These are phyloP conservation scores for Salvelinus namaycush DNA, from an alignment of 2,113 vertebrate genomes.

Conservation along the genomic window DNA sequence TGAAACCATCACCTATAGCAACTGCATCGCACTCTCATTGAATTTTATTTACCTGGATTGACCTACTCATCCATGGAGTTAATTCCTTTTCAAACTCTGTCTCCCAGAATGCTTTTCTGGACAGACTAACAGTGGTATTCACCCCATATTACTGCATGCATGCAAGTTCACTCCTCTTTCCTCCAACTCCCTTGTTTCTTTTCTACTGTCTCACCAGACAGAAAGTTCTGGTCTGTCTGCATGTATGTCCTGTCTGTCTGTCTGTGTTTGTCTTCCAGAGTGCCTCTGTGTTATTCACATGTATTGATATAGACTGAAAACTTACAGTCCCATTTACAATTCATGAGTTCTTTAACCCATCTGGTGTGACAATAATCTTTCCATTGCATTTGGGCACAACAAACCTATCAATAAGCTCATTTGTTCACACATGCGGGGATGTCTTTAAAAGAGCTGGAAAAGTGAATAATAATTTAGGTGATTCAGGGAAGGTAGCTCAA, in stretches of 20 bases:
- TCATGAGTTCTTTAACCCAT: neutral
- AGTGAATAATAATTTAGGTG: neutral
- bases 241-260: conserved; percentile 46
- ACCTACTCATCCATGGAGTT: conserved; percentile 5
- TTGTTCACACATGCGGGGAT: neutral
- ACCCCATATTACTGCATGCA: conserved; percentile 66
- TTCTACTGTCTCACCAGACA: conserved; percentile 36
- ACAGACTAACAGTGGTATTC: conserved; percentile 75
- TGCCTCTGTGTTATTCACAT: conserved; percentile 24
- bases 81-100: neutral
- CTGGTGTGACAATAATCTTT: conserved; percentile 13
- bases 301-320: conserved; percentile 17
- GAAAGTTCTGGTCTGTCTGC: conserved; percentile 51
- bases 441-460: neutral
- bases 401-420: neutral
- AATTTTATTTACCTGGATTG: neutral
- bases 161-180: conserved; percentile 53
- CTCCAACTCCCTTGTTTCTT: conserved; percentile 30
- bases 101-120: conserved; percentile 13
- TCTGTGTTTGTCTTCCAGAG: conserved; percentile 31
- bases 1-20: conserved; percentile 18
- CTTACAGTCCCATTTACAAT: neutral
- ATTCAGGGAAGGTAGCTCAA: neutral
- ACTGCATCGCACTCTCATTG: conserved; percentile 18
- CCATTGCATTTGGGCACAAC: neutral